phyloP scores from a whole-genome alignment of 2,797 vertebrate genomes.

The Muraenolepis orangiensis region DNA sequence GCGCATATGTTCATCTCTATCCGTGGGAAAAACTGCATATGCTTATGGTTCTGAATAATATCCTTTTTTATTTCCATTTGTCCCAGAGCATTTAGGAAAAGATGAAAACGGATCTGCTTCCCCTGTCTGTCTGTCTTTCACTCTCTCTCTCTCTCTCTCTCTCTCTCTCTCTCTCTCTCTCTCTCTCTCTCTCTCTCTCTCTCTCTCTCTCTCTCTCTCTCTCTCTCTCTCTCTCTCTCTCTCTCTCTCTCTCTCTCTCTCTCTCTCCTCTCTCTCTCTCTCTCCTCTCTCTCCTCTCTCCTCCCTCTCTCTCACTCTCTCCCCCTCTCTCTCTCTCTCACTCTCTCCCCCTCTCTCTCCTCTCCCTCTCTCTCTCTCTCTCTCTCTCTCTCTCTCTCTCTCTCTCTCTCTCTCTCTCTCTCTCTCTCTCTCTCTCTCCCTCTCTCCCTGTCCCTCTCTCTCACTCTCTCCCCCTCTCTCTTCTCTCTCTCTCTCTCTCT shows the following conservation, averaged over 20 bases:
- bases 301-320: constrained; percentile 6
- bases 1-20: constrained; percentile 59
- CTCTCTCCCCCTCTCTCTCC: constrained; percentile 45
- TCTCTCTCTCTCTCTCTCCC: constrained; percentile 45
- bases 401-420: background rate
- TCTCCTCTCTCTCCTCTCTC: no score
- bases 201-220: constrained; percentile 11
- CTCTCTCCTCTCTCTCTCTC: constrained; percentile 31
- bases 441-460: constrained; percentile 8
- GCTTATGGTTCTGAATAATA: constrained; percentile 62
- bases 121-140: constrained; percentile 14
- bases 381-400: constrained; percentile 4
- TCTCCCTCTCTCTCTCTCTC: constrained; percentile 14
- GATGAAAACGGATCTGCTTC: constrained; percentile 42
- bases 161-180: constrained; percentile 2
- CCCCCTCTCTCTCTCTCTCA: constrained; percentile 1
- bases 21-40: constrained; percentile 61
- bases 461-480: constrained; percentile 3
- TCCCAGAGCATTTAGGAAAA: constrained; percentile 40
- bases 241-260: constrained; percentile 34
- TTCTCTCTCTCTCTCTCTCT: constrained; percentile 25
- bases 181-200: constrained; percentile 45
- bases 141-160: constrained; percentile 5
- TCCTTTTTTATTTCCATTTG: constrained; percentile 68
- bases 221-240: background rate